Percentiles rank a stretch among this genome's conserved stretches.
Evolutionary conservation across 1,140 invertebrate species (phyloP).

Genomic region (Mycetomoellerius zeteki): DNA sequence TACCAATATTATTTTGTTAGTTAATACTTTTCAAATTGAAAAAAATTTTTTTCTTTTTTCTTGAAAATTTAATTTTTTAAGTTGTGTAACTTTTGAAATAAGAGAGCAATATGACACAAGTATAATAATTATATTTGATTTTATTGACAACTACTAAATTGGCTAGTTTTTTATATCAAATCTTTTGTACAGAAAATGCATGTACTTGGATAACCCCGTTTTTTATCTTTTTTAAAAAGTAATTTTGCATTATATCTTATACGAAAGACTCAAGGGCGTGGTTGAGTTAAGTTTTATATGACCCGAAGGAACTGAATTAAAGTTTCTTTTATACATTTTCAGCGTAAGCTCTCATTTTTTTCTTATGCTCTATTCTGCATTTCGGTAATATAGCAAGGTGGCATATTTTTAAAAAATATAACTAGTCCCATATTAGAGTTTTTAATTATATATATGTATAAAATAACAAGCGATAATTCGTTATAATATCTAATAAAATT

Average conservation of each 20-base stretch:
- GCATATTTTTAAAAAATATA: constrained; percentile 60
- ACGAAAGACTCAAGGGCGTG: constrained; percentile 73
- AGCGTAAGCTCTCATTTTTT: constrained; percentile 61
- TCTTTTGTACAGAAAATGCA: too few relatives aligned
- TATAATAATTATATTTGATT: too few relatives aligned
- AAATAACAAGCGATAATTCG: background rate
- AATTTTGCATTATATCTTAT: constrained; percentile 53
- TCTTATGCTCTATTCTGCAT: constrained; percentile 57
- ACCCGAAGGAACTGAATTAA: constrained; percentile 72
- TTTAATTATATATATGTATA: background rate
- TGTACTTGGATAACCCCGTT: too few relatives aligned
- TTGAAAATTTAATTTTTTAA: too few relatives aligned
- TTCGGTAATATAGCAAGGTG: constrained; percentile 43
- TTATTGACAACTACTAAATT: too few relatives aligned
- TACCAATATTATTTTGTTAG: too few relatives aligned
- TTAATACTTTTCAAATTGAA: too few relatives aligned
- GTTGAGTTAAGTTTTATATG: constrained; percentile 76
- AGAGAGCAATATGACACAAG: too few relatives aligned
- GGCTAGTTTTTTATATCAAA: too few relatives aligned
- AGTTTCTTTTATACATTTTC: constrained; percentile 78
- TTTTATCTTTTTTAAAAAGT: too few relatives aligned
- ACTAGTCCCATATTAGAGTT: background rate
- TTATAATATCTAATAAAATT: background rate
- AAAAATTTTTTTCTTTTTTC: too few relatives aligned
- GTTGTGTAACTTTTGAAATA: too few relatives aligned